phyloP scores from a whole-genome alignment of 2,888 invertebrate genomes.

The Lepetodrilus schrolli region DNA sequence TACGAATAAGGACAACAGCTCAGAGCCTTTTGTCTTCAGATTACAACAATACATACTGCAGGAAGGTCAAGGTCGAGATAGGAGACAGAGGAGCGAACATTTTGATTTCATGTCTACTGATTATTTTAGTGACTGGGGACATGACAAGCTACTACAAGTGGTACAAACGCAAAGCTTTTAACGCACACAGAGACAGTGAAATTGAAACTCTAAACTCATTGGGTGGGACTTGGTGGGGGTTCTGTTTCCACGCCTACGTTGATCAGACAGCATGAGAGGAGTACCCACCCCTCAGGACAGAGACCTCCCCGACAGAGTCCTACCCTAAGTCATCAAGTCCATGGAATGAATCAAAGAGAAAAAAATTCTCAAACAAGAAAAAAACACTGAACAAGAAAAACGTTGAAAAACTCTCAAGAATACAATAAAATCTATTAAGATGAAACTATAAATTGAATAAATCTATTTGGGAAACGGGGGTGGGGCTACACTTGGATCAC shows the following conservation, averaged over 20 bases:
- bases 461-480: constrained; percentile 16
- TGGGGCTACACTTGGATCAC: constrained; percentile 3
- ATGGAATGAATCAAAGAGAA: constrained; percentile 34
- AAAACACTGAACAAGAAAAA: constrained; percentile 36
- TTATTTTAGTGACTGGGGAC: constrained; percentile 27
- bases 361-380: constrained; percentile 32
- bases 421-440: constrained; percentile 30
- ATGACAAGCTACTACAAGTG: constrained; percentile 25
- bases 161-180: constrained; percentile 44
- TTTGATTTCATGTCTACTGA: constrained; percentile 27
- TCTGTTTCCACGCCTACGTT: background rate
- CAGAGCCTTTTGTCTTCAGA: constrained; percentile 30
- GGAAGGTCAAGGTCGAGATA: constrained; percentile 23
- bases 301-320: constrained; percentile 10
- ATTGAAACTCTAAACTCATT: constrained; percentile 25
- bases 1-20: constrained; percentile 52
- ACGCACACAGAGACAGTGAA: constrained; percentile 41
- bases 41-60: constrained; percentile 32
- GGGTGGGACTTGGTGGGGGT: constrained; percentile 17
- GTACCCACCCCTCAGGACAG: background rate
- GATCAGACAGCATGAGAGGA: background rate
- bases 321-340: constrained; percentile 23
- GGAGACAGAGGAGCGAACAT: constrained; percentile 13
- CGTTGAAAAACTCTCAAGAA: constrained; percentile 28
- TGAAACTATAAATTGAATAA: constrained; percentile 29